These are phyloP conservation scores for Perognathus longimembris DNA, from an alignment of 2,113 vertebrate genomes.

Conservation along the genomic window DNA sequence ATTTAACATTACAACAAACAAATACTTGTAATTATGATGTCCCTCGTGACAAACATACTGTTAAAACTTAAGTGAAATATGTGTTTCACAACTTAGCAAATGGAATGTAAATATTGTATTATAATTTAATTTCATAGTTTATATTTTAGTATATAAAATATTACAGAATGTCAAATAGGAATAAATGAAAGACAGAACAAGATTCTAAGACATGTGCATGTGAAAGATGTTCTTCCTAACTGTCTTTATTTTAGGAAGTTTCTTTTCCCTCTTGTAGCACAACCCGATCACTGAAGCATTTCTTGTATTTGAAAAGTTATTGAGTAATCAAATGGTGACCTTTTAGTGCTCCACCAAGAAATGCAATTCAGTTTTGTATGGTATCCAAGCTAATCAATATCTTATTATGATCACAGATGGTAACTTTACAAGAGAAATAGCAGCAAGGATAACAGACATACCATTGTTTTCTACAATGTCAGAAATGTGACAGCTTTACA, in stretches of 20 bases:
- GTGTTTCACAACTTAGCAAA: slow-evolving; percentile 23
- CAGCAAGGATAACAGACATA: slow-evolving; percentile 43
- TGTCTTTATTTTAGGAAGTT: not conserved
- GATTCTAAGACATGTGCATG: slow-evolving; percentile 2
- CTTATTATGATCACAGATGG: slow-evolving; percentile 89
- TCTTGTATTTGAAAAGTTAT: slow-evolving; percentile 85
- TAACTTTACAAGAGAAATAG: slow-evolving; percentile 70
- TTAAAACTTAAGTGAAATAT: slow-evolving; percentile 4
- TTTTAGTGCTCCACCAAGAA: slow-evolving; percentile 91
- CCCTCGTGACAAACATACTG: not conserved
- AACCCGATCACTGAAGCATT: slow-evolving; percentile 75
- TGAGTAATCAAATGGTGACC: slow-evolving; percentile 92
- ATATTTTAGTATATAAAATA: slow-evolving; percentile 11
- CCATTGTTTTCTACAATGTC: slow-evolving; percentile 46
- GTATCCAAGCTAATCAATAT: slow-evolving; percentile 97
- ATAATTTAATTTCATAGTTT: slow-evolving; percentile 46
- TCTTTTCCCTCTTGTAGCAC: not conserved
- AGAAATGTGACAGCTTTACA: slow-evolving; percentile 70
- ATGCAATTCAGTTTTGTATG: slow-evolving; percentile 89
- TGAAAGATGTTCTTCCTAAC: not conserved
- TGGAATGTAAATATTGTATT: not conserved
- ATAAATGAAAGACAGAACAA: not conserved
- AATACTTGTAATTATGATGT: not conserved
- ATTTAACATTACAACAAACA: not conserved
- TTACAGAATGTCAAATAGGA: not conserved